Evolutionary conservation across 2,113 vertebrate species (phyloP).

Genomic region (Plecotus auritus): DNA sequence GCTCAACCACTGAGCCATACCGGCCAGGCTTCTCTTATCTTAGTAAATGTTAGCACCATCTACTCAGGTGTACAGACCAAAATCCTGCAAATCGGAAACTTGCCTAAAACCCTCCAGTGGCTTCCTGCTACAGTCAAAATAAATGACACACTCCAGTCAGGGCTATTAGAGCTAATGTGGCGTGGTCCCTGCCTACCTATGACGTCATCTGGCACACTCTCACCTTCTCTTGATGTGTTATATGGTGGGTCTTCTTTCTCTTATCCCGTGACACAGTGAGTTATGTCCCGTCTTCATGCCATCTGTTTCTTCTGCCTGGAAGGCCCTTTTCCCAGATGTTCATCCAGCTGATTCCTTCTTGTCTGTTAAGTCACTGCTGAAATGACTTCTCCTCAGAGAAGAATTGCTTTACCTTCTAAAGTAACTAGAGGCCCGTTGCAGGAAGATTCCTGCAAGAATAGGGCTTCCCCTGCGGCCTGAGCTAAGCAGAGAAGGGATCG

Average conservation of each 20-base stretch:
- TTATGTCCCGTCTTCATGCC: not conserved
- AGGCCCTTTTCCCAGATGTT: not conserved
- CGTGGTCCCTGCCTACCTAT: not conserved
- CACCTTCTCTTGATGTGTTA: not conserved
- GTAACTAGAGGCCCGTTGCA: too few species aligned
- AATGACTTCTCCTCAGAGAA: not conserved
- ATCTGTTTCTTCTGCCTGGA: not conserved
- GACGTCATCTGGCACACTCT: not conserved
- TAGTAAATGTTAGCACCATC: not conserved
- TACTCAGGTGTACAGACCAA: not conserved
- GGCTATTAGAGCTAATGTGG: not conserved
- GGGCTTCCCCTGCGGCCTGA: too few species aligned
- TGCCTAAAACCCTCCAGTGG: not conserved
- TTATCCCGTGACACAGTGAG: not conserved
- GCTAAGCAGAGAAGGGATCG: too few species aligned
- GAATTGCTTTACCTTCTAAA: not conserved
- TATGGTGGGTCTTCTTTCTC: not conserved
- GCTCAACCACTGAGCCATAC: not conserved
- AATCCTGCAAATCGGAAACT: not conserved
- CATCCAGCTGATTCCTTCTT: not conserved
- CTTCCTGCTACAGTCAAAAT: not conserved
- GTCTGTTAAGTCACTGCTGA: not conserved
- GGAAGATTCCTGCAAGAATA: too few species aligned
- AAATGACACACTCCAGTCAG: not conserved
- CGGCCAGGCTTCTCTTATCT: not conserved